phyloP scores from a whole-genome alignment of 1,140 invertebrate species.

The Wasmannia auropunctata region DNA sequence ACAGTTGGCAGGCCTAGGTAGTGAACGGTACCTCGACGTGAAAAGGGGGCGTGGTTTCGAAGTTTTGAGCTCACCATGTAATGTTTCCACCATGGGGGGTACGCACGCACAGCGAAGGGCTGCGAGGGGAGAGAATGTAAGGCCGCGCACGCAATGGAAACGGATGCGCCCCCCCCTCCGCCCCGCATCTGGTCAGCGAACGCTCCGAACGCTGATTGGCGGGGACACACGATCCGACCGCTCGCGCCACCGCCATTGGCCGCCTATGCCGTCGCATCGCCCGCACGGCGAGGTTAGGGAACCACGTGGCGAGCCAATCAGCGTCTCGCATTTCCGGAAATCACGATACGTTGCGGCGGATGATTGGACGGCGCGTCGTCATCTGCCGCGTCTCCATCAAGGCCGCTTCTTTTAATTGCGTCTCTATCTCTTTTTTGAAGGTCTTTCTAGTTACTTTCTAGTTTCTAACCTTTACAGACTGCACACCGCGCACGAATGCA shows the following conservation, averaged over 20 bases:
- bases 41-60: too few species aligned
- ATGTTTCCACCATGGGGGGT: too few species aligned
- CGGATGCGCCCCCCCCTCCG: too few species aligned
- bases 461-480: not conserved
- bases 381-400: not conserved
- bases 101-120: too few species aligned
- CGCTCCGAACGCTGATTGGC: not conserved
- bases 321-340: not conserved
- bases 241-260: not conserved
- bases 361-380: not conserved
- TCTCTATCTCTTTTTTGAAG: too few species aligned
- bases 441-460: not conserved
- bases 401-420: too few species aligned
- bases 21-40: too few species aligned
- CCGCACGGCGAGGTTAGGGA: not conserved
- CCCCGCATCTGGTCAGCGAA: not conserved
- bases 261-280: not conserved
- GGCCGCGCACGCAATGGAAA: slow-evolving; percentile 24
- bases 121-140: slow-evolving; percentile 18
- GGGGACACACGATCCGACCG: not conserved
- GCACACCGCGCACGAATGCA: too few species aligned
- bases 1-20: too few species aligned
- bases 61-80: too few species aligned
- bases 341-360: not conserved
- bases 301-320: not conserved